Conservation (phyloP, 2,888 invertebrate species). For the Orthonevra nobilis region DNA sequence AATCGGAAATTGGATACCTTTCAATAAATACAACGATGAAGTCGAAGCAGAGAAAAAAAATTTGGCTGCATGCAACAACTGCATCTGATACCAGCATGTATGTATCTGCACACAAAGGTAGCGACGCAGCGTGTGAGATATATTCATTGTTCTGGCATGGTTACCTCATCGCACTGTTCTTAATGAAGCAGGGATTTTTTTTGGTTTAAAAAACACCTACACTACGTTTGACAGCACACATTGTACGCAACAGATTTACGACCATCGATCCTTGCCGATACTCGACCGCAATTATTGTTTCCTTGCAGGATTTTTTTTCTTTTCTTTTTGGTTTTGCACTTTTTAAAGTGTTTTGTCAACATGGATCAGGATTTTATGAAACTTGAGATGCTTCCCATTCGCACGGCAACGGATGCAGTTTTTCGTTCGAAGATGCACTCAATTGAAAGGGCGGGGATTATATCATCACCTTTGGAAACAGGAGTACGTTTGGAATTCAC, state of each 20-base stretch:
- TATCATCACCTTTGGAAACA: slow-evolving; percentile 22
- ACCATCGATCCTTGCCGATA: slow-evolving; percentile 49
- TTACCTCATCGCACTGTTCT: slow-evolving; percentile 1
- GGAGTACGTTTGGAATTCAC: slow-evolving; percentile 33
- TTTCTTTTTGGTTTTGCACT: no score
- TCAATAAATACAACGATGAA: slow-evolving; percentile 7
- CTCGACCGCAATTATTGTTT: slow-evolving; percentile 55
- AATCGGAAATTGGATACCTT: slow-evolving; percentile 43
- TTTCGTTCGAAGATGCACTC: background rate
- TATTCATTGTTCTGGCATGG: background rate
- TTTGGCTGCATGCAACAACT: slow-evolving; percentile 30
- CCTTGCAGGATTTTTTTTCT: no score
- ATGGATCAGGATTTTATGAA: background rate
- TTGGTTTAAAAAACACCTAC: slow-evolving; percentile 6
- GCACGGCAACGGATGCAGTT: no score
- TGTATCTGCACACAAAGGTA: slow-evolving; percentile 4
- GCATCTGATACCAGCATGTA: slow-evolving; percentile 23
- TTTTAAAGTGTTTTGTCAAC: slow-evolving; percentile 10
- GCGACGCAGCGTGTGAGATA: slow-evolving; percentile 7
- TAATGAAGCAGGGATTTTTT: slow-evolving; percentile 1
- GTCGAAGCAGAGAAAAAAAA: slow-evolving; percentile 23
- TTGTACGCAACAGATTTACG: slow-evolving; percentile 51
- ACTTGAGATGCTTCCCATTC: background rate
- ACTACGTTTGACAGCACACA: slow-evolving; percentile 19
- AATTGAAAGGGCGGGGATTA: slow-evolving; percentile 38